These are phyloP conservation scores for Galendromus occidentalis DNA, from an alignment of 1,140 invertebrate genomes.

Conservation along the genomic window DNA sequence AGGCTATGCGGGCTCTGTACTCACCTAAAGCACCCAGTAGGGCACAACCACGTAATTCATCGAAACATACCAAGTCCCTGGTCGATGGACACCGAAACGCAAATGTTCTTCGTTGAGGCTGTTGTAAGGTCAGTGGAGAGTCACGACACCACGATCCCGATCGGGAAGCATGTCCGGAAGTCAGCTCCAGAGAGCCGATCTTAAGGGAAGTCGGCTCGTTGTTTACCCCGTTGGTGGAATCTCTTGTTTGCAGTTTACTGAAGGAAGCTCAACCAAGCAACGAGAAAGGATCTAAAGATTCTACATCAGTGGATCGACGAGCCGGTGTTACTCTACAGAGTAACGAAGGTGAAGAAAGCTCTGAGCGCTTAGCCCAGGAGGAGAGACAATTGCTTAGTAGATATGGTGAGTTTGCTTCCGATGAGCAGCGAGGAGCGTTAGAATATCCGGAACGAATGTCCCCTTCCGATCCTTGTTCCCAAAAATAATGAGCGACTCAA, in stretches of 20 bases:
- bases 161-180: not conserved
- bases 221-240: not conserved
- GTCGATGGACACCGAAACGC: conserved; percentile 67
- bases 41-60: conserved; percentile 73
- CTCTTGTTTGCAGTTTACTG: conserved; percentile 23
- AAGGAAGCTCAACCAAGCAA: conserved; percentile 29
- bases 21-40: conserved; percentile 44
- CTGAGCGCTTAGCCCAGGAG: conserved; percentile 29
- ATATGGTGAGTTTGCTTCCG: conserved; percentile 43
- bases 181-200: no score
- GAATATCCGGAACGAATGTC: no score
- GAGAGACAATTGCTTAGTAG: conserved; percentile 73
- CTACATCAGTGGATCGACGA: conserved; percentile 23
- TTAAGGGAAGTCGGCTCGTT: no score
- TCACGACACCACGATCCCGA: not conserved
- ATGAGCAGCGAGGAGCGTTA: no score
- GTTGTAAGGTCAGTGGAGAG: conserved; percentile 60
- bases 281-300: conserved; percentile 22
- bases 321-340: conserved; percentile 22
- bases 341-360: conserved; percentile 25
- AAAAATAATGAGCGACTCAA: no score
- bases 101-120: conserved; percentile 84
- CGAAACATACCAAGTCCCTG: conserved; percentile 60
- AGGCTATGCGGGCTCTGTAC: conserved; percentile 68
- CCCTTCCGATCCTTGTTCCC: no score